These are phyloP conservation scores for Podocnemis expansa DNA, from an alignment of 2,113 vertebrate genomes.

Conservation along the genomic window DNA sequence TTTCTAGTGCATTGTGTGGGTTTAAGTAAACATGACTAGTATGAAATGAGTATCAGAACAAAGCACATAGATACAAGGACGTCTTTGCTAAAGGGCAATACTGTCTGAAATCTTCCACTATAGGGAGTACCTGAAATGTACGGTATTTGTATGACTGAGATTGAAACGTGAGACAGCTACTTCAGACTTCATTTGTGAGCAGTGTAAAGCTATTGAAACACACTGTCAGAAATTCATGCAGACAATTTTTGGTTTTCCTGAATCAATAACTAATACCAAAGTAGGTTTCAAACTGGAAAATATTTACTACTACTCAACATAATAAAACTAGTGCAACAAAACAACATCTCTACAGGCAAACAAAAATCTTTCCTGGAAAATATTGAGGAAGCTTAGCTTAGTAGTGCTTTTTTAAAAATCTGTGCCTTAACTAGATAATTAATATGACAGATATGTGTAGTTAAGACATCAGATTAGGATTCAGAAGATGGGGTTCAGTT, in stretches of 20 bases:
- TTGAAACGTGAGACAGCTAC: neutral
- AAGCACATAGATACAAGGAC: neutral
- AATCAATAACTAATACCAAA: neutral
- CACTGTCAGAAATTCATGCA: neutral
- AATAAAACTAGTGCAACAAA: neutral
- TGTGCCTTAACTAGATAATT: neutral
- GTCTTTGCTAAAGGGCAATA: neutral
- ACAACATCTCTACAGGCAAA: neutral
- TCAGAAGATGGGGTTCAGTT: neutral
- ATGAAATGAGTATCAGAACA: neutral
- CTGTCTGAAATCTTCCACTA: neutral
- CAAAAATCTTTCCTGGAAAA: neutral
- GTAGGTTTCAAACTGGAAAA: neutral
- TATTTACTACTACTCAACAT: neutral
- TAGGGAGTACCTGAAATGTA: neutral
- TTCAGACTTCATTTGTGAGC: neutral
- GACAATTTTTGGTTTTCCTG: neutral
- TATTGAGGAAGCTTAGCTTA: neutral
- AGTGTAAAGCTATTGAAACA: neutral
- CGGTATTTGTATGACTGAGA: neutral
- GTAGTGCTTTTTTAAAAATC: neutral
- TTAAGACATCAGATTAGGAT: neutral
- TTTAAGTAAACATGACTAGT: conserved; percentile 36
- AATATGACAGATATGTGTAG: neutral
- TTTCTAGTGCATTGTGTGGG: neutral